phyloP scores from a whole-genome alignment of 2,888 invertebrate genomes.

The Sesamia inferens region DNA sequence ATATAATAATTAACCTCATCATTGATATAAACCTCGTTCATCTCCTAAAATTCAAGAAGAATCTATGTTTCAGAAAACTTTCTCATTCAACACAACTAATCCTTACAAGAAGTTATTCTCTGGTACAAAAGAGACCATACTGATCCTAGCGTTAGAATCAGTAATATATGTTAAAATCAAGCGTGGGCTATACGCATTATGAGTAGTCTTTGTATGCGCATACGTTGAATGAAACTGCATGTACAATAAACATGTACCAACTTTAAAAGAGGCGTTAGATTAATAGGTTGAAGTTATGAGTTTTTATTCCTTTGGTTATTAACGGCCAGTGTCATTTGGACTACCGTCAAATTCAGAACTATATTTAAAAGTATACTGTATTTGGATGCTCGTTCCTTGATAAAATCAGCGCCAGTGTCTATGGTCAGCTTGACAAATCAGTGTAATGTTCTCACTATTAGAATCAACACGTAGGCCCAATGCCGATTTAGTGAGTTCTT shows the following conservation, averaged over 20 bases:
- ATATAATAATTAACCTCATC: too few relatives aligned
- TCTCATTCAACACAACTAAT: neutral
- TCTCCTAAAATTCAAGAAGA: neutral
- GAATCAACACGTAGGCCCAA: neutral
- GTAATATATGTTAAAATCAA: slow-evolving; percentile 32
- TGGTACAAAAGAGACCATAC: slow-evolving; percentile 41
- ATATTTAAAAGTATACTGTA: neutral
- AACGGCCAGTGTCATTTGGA: slow-evolving; percentile 5
- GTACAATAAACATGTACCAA: neutral
- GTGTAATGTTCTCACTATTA: neutral
- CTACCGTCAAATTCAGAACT: neutral
- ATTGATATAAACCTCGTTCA: too few relatives aligned
- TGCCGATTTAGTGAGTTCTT: neutral
- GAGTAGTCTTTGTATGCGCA: slow-evolving; percentile 28
- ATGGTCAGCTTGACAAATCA: neutral
- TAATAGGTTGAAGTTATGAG: slow-evolving; percentile 22
- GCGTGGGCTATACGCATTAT: slow-evolving; percentile 53
- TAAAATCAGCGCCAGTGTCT: neutral
- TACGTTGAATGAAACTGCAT: slow-evolving; percentile 28
- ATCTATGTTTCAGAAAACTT: neutral
- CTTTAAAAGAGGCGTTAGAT: slow-evolving; percentile 27
- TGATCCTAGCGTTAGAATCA: slow-evolving; percentile 29
- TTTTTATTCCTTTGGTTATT: slow-evolving; percentile 9
- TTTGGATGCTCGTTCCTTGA: neutral
- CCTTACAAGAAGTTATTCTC: slow-evolving; percentile 1